Conservation (phyloP, 2,113 vertebrate species). For the Centrocercus urophasianus region DNA sequence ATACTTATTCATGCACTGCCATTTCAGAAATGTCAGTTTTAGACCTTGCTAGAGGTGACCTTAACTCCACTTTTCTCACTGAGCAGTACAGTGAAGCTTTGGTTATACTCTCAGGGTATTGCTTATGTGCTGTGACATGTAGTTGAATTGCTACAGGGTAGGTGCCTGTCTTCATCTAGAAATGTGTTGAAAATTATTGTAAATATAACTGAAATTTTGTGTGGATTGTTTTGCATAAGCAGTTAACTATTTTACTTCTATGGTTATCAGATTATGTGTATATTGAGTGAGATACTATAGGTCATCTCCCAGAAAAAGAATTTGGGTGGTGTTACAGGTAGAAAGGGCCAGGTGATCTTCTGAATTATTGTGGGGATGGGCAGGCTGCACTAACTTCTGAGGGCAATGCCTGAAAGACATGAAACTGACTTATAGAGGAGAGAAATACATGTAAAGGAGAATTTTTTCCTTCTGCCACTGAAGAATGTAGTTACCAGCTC, state of each 20-base stretch:
- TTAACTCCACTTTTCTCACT: not conserved
- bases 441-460: not conserved
- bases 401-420: not conserved
- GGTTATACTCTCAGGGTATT: not conserved
- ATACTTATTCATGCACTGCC: not conserved
- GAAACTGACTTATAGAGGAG: not conserved
- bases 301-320: not conserved
- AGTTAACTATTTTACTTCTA: not conserved
- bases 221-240: not conserved
- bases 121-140: not conserved
- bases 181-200: not conserved
- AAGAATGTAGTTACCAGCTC: not conserved
- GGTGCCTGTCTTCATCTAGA: fast-evolving
- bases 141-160: not conserved
- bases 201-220: not conserved
- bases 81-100: not conserved
- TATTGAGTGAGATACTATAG: not conserved
- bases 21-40: conserved; percentile 51
- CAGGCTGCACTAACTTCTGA: not conserved
- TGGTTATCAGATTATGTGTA: not conserved
- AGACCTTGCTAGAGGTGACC: not conserved
- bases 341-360: not conserved
- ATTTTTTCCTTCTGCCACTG: not conserved
- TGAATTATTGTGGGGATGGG: not conserved
- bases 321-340: fast-evolving